Base-by-base conservation (phyloP, 2,113 vertebrate genomes). In the Hepsetus odoe region DNA sequence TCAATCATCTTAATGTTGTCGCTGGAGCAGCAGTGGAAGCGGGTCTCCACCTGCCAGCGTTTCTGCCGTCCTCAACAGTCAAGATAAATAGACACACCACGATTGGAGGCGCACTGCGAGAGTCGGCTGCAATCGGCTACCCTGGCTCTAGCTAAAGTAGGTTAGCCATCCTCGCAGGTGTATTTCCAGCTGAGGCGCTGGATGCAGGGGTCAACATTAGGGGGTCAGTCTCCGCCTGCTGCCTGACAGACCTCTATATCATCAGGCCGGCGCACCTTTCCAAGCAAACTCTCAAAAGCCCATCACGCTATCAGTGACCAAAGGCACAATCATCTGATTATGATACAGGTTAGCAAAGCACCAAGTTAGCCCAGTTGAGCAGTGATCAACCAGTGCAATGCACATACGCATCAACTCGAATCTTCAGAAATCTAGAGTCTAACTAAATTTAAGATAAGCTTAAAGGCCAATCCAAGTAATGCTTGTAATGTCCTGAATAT, bases 171-270 rank as follows among this genome's bases (percentile, higher is more conserved):
- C 78, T 84, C 59, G 24, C 82, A 83, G 83, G 85, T 86, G 85
- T 59, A 46, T 67, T 74, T 44, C 12, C 80, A 80, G 74, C 74
- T 67, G 80, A 80, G 59, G 56, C 5, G 40, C 30, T 28, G 75
- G 80, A 65, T 76, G 42, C 67, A 61, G 72, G 80, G 83, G 82
- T 81, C 80, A 84, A 51, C 79, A 46, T 61, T 64, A 80, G 5
- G 20, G 75, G n/a, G n/a, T n/a, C 80, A 62, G 70, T 75, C 38
- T 26, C n/a, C 75, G 78, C 72, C 80, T 73, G 38, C 30, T 2
- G 62, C 71, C 75, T 71, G 85, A 86, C 82, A 83, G 85, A 81
- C 72, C 83, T 79, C 72, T 84, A 83, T 78, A 86, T 86, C 85
- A 84, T 80, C 70, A 77, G 30, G 16, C 44, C 14, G 16, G 16